These are phyloP conservation scores for Saimiri boliviensis DNA, from an alignment of 2,113 vertebrate genomes.

Conservation along the genomic window DNA sequence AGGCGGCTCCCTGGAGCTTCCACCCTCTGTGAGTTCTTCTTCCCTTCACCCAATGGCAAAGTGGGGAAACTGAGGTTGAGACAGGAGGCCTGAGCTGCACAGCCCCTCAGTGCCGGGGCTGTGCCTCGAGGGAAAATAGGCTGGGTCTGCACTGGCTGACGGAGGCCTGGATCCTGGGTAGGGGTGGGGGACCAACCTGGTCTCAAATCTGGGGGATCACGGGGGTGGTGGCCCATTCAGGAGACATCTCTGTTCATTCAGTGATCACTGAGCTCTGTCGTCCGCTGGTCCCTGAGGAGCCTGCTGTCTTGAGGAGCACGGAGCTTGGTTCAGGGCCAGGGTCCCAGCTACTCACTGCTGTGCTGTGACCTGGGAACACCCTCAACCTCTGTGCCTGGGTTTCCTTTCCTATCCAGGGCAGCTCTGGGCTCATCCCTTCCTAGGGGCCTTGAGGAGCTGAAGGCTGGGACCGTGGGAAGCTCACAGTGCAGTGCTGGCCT, in stretches of 20 bases:
- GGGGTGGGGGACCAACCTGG: background rate
- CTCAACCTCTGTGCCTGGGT: fast-evolving
- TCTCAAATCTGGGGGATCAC: background rate
- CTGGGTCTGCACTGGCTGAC: background rate
- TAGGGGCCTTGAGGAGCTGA: background rate
- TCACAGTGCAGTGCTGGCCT: fast-evolving
- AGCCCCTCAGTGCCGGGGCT: background rate
- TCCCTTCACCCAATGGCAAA: background rate
- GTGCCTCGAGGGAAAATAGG: background rate
- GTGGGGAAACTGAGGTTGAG: background rate
- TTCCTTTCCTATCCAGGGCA: background rate
- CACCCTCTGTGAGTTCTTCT: fast-evolving
- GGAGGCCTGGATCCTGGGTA: background rate
- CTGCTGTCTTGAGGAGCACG: background rate
- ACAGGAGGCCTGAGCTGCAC: background rate
- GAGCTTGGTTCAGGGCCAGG: background rate
- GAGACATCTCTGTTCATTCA: background rate
- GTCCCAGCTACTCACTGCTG: background rate
- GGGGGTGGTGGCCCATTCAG: background rate
- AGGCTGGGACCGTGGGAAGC: background rate
- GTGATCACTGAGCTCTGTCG: background rate
- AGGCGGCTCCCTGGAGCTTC: background rate
- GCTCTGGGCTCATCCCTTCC: fast-evolving
- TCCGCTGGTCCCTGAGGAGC: background rate
- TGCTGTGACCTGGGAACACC: background rate